Base-by-base conservation (phyloP, 2,888 invertebrate species). In the Drosophila borborema region DNA sequence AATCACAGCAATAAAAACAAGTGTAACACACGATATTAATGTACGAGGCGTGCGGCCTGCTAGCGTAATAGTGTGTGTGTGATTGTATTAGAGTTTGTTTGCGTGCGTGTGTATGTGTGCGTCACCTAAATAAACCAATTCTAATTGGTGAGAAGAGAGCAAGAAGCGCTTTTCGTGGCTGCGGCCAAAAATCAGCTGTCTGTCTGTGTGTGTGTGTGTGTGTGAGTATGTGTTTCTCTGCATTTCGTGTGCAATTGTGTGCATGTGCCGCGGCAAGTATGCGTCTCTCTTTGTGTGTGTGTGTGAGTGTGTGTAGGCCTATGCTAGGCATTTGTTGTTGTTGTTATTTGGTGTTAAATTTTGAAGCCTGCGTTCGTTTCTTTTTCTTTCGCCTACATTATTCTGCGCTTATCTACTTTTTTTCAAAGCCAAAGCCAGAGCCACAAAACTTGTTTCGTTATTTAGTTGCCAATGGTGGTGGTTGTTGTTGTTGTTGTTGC, bases 351-450 rank as follows among this genome's bases (percentile, higher is more conserved):
- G 56, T 78, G 81, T 77, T 72, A 62, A 61, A 63, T 55, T 76
- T 66, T 62, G 12, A 75, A 75, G 82, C 70, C 63, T 73, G 62
- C 45, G 60, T 69, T 71, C 55, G 55, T 68, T 71, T 63, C 68
- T 68, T 64, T 69, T 64, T 38, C 77, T 71, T 77, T 62, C 49
- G 81, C 81, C 61, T 74, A 80, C 70, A 68, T 81, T 81, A 63
- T 81, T 76, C 73, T 72, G 58, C 55, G 80, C 68, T 84, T 79
- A 81, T 78, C 71, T 64, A 55, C 28, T 72, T 74, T 45, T 78
- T 45, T 78, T 80, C 80, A 72, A 82, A 81, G 88, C 82, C 82
- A 76, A 87, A 87, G 85, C 77, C 78, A 83, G 74, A 87, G 82
- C 71, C 68, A 81, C 64, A 77, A 83, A 83, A 83, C 83, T 80